Evolutionary conservation across 37 sponge, comb jelly and placozoan species (phyloP), one percentile per base, ranked within the genome.

Genomic region (Ianthella basta): DNA sequence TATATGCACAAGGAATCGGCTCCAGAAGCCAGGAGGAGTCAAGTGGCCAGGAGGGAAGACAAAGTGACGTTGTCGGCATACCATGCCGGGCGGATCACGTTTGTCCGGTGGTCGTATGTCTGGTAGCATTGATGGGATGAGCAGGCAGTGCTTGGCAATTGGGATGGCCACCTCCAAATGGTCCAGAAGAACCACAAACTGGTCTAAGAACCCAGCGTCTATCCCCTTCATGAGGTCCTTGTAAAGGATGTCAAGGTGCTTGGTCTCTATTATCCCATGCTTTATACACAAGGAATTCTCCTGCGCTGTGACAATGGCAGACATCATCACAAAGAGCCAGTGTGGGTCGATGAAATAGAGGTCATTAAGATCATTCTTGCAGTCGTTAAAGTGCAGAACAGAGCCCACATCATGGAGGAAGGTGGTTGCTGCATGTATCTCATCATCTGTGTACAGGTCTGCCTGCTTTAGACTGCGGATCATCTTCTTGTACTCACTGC

Each of bases 21-120:
- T 90, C 97, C 97, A 96, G 84, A 96, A 94, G 36, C 97, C 94
- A 27, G 92, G 90, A 32, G 97, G 97, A 16, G 85, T 88, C 79
- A 79, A 0, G 16, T 57, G 41, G 16, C 70, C 82, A 12, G 39
- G 15, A 24, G 27, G 80, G 70, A 88, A 88, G n/a, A 92, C 56
- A 20, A 89, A 60, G 55, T 60, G 66, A 6, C 91, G 56, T 18
- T 40, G 63, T 18, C 37, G 53, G 25, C 53, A 75, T 12, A 16
- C 44, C 53, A 23, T 36, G 24, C 54, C 78, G 2, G 78, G 23
- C 12, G 73, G 83, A 67, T 63, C 63, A 0, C 54, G 79, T 3
- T 81, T 50, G 12, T 79, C 81, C 0, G n/a, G 53, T 20, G 97
- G 95, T 4, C 90, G 60, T 0, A 60, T 81, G 0, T 82, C 69